Base-by-base conservation (phyloP, 2,113 vertebrate species). In the Otis tarda region DNA sequence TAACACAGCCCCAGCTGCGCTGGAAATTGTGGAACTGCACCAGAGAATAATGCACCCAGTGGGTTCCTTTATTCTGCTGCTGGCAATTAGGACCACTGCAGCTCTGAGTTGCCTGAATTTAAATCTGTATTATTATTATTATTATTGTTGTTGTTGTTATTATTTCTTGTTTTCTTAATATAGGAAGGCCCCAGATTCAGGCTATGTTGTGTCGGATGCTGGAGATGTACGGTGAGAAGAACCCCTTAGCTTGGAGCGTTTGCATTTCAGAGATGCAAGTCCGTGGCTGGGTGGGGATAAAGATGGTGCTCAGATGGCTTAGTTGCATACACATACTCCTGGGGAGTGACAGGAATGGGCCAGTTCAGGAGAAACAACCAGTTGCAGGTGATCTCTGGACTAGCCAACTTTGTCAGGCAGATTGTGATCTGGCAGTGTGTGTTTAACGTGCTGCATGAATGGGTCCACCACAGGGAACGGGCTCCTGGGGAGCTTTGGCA, bases 351-450 rank as follows among this genome's bases (percentile, higher is more conserved):
- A 65, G 8, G 23, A 55, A 47, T 19, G 30, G 25, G 17, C 28
- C 43, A 70, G 20, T 24, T 31, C 21, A 50, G 47, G 27, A 59
- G 33, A 86, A 89, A 64, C 1, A n/a, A 23, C 8, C 25, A 27
- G 6, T 6, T 60, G 23, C 14, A 53, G 35, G 14, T 65, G 28
- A 15, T 53, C 27, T 79, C 39, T 60, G 31, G 12, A 12, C 12
- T n/a, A 24, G 4, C 3, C 30, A 65, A 3, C 27, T 69, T 71
- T 49, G 3, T n/a, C 41, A 55, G 33, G 25, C 37, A 59, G 49
- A 12, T 68, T 1, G 0, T 41, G 33, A 9, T 53, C 28, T 69
- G 33, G 12, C n/a, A 67, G 6, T 0, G 1, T 45, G 17, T 21
- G 8, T 53, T 80, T 45, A 33, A 33, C 30, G 63, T 67, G 28